Evolutionary conservation across 2,888 invertebrate genomes (phyloP), one percentile per base, ranked within the genome.

Genomic region (Balanococcus diminutus): DNA sequence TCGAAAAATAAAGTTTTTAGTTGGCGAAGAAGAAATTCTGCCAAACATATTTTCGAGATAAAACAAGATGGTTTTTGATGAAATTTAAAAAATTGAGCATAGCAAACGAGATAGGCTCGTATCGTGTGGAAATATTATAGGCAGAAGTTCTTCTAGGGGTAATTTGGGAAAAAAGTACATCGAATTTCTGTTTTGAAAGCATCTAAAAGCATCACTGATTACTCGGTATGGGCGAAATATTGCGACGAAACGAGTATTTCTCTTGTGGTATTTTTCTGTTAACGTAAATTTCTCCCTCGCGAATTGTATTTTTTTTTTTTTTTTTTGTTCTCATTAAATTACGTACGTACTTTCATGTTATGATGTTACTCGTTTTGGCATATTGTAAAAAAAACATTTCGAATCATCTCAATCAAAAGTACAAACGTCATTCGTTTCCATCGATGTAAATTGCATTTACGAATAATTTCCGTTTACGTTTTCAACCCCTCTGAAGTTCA

Each of bases 251-350:
- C 51, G 51, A 56, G 56, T 56, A 56, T 56, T 22, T 46, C 6
- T 46, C 46, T 16, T 46, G n/a, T n/a, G 46, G 1, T n/a, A 46
- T 46, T 46, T 56, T 56, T 22, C 56, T 56, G 56, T 22, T 51
- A 22, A 56, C 6, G 22, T 22, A 11, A 56, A 56, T 56, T 56
- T 56, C 22, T 56, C 56, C 22, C 56, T 56, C 56, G 19, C 2
- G 56, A 56, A 56, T 56, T 14, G 22, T 56, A 56, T 56, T 56
- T 56, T 56, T 22, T 56, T 56, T 19, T 56, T 56, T 22, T 56
- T 56, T 56, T 56, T 22, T 56, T 56, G 56, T 56, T 56, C 56
- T 56, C 56, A 56, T 56, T 56, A 56, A 56, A 56, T 56, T 56
- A 56, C 56, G 6, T 22, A 56, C 56, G 6, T 22, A 56, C 56